These are phyloP conservation scores for Raja brachyura DNA, from an alignment of 2,113 vertebrate genomes.

Conservation along the genomic window DNA sequence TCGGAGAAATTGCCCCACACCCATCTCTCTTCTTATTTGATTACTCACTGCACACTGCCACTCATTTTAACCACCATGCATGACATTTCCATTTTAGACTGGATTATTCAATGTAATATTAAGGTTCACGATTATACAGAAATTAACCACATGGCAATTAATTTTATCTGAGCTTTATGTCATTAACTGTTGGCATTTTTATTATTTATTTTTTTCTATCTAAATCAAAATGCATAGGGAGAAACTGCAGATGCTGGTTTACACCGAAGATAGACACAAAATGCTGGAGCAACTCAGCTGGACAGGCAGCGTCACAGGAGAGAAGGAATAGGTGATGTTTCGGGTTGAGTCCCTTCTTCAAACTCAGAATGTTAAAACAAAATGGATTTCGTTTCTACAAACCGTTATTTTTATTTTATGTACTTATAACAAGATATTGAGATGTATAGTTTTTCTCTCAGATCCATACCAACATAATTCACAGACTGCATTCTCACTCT, in stretches of 20 bases:
- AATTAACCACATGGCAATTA: not conserved
- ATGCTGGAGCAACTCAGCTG: no score
- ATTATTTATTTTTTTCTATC: not conserved
- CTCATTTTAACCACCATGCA: not conserved
- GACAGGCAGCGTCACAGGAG: no score
- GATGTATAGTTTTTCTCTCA: not conserved
- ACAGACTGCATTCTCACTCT: not conserved
- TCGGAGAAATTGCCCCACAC: not conserved
- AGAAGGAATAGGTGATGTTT: no score
- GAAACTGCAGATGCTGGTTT: no score
- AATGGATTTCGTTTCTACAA: not conserved
- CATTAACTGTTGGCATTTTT: not conserved
- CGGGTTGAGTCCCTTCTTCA: no score
- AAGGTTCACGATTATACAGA: not conserved
- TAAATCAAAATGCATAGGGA: no score
- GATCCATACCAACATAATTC: not conserved
- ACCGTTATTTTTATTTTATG: not conserved
- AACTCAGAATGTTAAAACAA: not conserved
- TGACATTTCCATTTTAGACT: conserved; percentile 13
- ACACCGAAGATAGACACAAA: no score
- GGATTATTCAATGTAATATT: not conserved
- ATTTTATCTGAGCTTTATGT: not conserved
- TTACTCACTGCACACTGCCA: not conserved
- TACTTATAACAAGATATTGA: not conserved
- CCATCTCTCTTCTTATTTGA: not conserved